Base-by-base conservation (phyloP, 2,888 invertebrate species). In the Zeuzera pyrina region DNA sequence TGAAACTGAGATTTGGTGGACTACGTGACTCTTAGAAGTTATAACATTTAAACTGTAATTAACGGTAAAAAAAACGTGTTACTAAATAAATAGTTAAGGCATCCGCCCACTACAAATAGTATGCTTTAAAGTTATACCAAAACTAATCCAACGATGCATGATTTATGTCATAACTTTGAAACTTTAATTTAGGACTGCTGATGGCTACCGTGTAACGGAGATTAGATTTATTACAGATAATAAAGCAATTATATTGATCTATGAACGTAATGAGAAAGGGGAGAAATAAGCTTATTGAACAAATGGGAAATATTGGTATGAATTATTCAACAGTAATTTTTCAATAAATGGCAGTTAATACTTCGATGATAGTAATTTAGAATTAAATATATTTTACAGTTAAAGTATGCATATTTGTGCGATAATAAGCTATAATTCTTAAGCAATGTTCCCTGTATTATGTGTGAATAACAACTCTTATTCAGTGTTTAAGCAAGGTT, bases 231-330 rank as follows among this genome's bases (percentile, higher is more conserved):
- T 51, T 31, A 30, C 34, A 36, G 27, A 42, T 46, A 52, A 52
- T 54, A 49, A 44, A 52, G 47, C 45, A 38, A 52, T 57, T 49
- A 52, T 36, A 28, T 41, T 50, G 45, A 52, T 48, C 34, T 43
- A 51, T 25, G 2, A 12, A 1, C 3, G 10, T 25, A 11, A 12
- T 11, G 7, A 11, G n/a, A 3, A 12, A 8, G 11, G 3, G 11
- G 1, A 11, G 8, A 11, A 12, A 12, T 25, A 12, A 11, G 2
- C 19, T 7, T 19, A n/a, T n/a, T n/a, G n/a, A n/a, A n/a, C n/a
- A n/a, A n/a, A n/a, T n/a, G n/a, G n/a, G n/a, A n/a, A n/a, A n/a
- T n/a, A n/a, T n/a, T n/a, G n/a, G n/a, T n/a, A n/a, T n/a, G n/a
- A n/a, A n/a, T n/a, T n/a, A n/a, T n/a, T n/a, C n/a, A n/a, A n/a